Percentiles rank a stretch among this genome's conserved stretches.
Evolutionary conservation across 37 sponge, comb jelly and placozoan genomes (phyloP).

Genomic region (Cliona cf. orientalis): DNA sequence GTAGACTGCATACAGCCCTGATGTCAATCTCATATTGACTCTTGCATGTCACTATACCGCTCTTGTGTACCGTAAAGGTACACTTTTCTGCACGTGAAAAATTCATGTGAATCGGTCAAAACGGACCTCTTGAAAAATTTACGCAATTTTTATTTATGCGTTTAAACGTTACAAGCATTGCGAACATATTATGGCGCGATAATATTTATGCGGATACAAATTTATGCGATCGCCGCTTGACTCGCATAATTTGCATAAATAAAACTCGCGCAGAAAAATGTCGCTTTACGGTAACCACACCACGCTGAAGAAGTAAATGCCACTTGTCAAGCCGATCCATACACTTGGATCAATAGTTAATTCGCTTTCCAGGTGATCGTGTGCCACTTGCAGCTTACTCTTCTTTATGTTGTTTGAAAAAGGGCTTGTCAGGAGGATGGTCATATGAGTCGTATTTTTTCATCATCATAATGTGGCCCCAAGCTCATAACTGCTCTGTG

Average conservation of each 20-base stretch:
- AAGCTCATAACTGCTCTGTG: conserved; percentile 44
- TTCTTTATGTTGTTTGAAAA: conserved; percentile 27
- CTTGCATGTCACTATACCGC: conserved; percentile 23
- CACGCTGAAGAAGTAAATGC: conserved; percentile 40
- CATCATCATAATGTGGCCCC: conserved; percentile 55
- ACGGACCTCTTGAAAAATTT: too few relatives aligned
- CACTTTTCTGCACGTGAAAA: too few relatives aligned
- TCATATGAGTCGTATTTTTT: conserved; percentile 49
- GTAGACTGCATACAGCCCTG: conserved; percentile 62
- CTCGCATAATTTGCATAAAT: too few relatives aligned
- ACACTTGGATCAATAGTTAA: conserved; percentile 24
- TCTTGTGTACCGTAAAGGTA: too few relatives aligned
- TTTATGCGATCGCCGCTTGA: too few relatives aligned
- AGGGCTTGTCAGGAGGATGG: conserved; percentile 49
- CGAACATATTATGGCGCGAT: too few relatives aligned
- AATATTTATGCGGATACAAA: too few relatives aligned
- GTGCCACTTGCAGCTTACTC: not conserved
- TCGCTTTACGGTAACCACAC: too few relatives aligned
- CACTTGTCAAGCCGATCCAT: conserved; percentile 50
- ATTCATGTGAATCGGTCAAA: too few relatives aligned
- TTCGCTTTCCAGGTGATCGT: conserved; percentile 35
- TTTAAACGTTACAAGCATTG: too few relatives aligned
- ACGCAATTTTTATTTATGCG: too few relatives aligned
- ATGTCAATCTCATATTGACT: conserved; percentile 50
- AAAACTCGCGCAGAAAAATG: too few relatives aligned